Evolutionary conservation across 2,113 vertebrate genomes (phyloP).

Genomic region (Equus quagga): DNA sequence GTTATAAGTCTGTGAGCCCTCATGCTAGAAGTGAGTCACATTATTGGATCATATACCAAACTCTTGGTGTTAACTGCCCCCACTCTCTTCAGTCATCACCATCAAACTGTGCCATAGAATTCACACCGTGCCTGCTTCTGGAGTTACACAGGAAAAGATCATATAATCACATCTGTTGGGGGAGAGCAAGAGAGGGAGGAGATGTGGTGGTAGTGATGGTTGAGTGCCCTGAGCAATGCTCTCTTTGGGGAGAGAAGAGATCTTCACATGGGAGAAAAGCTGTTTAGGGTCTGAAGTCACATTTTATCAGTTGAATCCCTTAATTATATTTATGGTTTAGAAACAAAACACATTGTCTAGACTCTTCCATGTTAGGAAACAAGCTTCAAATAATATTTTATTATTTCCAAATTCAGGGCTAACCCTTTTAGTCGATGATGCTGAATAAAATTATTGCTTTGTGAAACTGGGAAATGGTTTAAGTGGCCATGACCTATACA

Average conservation of each 20-base stretch:
- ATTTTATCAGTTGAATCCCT: not conserved
- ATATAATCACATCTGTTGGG: not conserved
- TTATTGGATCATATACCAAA: not conserved
- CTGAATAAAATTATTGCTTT: slow-evolving; percentile 13
- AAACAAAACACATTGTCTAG: slow-evolving; percentile 49
- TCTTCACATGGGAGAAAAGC: not conserved
- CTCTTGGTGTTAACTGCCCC: not conserved
- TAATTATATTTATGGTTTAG: slow-evolving; percentile 4
- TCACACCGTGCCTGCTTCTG: not conserved
- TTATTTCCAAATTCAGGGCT: slow-evolving; percentile 7
- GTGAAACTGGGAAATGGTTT: slow-evolving; percentile 20
- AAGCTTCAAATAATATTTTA: not conserved
- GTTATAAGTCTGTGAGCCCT: not conserved
- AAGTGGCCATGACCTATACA: not conserved
- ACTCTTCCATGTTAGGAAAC: not conserved
- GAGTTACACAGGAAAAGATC: not conserved
- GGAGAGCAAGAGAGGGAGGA: not conserved
- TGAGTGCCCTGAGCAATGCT: not conserved
- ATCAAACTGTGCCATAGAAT: not conserved
- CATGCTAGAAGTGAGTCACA: not conserved
- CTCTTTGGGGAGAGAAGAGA: not conserved
- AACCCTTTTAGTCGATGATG: not conserved
- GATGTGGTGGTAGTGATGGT: not conserved
- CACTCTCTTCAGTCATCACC: not conserved
- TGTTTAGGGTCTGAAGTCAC: not conserved